Conservation (phyloP, 2,797 vertebrate species). For the Galago senegalensis region DNA sequence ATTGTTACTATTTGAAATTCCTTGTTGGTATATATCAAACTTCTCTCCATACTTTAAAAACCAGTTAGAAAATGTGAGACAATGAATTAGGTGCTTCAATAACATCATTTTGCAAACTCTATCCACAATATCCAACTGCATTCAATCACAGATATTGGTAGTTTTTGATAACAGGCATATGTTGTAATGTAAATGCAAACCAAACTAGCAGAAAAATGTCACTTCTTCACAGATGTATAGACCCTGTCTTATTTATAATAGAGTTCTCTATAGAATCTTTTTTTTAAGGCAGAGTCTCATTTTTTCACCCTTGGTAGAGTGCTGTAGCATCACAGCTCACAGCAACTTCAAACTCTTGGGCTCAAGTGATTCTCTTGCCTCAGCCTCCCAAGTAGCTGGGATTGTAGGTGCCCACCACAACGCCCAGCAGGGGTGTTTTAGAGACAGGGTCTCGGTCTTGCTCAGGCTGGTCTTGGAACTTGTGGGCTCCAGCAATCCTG, state of each 20-base stretch:
- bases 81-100: not conserved
- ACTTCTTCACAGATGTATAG: not conserved
- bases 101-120: not conserved
- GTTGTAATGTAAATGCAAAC: not conserved
- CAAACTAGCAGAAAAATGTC: not conserved
- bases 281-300: too few relatives aligned
- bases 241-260: not conserved
- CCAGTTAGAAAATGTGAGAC: not conserved
- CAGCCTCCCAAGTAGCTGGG: too few relatives aligned
- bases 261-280: not conserved
- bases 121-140: not conserved
- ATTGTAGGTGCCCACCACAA: too few relatives aligned
- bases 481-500: too few relatives aligned
- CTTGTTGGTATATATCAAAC: not conserved
- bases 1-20: not conserved
- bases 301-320: too few relatives aligned
- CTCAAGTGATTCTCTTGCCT: too few relatives aligned
- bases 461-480: too few relatives aligned
- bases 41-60: not conserved
- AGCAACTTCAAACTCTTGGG: too few relatives aligned
- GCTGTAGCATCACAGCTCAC: too few relatives aligned
- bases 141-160: too few relatives aligned
- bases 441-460: too few relatives aligned
- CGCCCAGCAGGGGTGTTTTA: too few relatives aligned
- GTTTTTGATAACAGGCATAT: not conserved